phyloP scores from a whole-genome alignment of 1,140 invertebrate species.

The Thaumatotibia leucotreta region DNA sequence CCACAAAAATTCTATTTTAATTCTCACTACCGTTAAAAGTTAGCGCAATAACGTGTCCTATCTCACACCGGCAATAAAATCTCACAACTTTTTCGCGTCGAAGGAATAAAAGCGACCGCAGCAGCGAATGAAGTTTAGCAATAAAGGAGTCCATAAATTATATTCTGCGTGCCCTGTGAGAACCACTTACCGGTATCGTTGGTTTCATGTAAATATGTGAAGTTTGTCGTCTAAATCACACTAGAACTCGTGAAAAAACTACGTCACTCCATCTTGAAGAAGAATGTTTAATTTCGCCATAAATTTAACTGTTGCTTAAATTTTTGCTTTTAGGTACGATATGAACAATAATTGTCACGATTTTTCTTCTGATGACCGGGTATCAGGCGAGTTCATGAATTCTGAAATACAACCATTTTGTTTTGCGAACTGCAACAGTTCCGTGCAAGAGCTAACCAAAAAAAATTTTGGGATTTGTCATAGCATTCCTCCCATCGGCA shows the following conservation, averaged over 20 bases:
- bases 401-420: background rate
- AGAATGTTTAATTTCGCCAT: background rate
- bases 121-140: slow-evolving; percentile 72
- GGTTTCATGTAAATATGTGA: slow-evolving; percentile 48
- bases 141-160: slow-evolving; percentile 75
- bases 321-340: too few species aligned
- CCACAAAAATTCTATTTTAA: slow-evolving; percentile 73
- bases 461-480: slow-evolving; percentile 22
- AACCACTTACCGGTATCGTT: slow-evolving; percentile 56
- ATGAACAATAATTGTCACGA: too few species aligned
- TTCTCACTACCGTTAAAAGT: slow-evolving; percentile 56
- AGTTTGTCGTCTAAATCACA: slow-evolving; percentile 23
- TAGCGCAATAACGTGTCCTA: slow-evolving; percentile 74
- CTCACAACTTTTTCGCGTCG: slow-evolving; percentile 71
- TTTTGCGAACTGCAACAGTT: background rate
- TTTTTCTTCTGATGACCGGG: too few species aligned
- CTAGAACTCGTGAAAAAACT: slow-evolving; percentile 28
- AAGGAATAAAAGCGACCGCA: slow-evolving; percentile 72
- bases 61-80: slow-evolving; percentile 74
- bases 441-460: slow-evolving; percentile 21
- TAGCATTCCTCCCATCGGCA: slow-evolving; percentile 31
- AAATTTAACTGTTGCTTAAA: too few species aligned
- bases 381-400: too few species aligned
- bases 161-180: slow-evolving; percentile 61
- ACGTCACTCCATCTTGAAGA: background rate